Evolutionary conservation across 2,797 vertebrate genomes (phyloP).

Genomic region (Epinephelus malabaricus): DNA sequence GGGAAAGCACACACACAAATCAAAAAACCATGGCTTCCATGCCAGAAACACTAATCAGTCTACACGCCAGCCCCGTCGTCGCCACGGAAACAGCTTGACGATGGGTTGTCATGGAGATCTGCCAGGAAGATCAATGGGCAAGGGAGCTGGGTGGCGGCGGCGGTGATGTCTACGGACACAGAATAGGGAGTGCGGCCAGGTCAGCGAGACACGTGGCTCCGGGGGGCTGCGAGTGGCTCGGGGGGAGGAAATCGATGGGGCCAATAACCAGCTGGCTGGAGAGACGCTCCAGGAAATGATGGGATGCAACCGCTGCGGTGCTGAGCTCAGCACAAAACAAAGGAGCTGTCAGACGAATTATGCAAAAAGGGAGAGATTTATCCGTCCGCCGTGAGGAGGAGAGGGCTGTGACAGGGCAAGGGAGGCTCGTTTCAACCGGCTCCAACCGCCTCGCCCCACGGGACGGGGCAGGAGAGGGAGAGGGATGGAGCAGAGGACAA

Average conservation of each 20-base stretch:
- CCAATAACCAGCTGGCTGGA: constrained; percentile 62
- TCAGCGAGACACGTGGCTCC: constrained; percentile 50
- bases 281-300: constrained; percentile 70
- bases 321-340: constrained; percentile 80
- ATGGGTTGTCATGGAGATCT: constrained; percentile 76
- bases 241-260: constrained; percentile 63
- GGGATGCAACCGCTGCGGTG: constrained; percentile 68
- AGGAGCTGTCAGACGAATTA: constrained; percentile 73
- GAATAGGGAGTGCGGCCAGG: constrained; percentile 57
- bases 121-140: constrained; percentile 69
- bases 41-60: constrained; percentile 63
- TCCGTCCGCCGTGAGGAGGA: constrained; percentile 42
- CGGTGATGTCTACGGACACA: constrained; percentile 33
- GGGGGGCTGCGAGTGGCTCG: constrained; percentile 2
- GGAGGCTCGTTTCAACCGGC: constrained; percentile 33
- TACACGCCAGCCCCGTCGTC: constrained; percentile 37
- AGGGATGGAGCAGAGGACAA: constrained; percentile 49
- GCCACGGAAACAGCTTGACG: constrained; percentile 65
- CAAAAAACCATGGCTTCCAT: constrained; percentile 25
- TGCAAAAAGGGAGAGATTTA: constrained; percentile 73
- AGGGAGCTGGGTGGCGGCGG: constrained; percentile 18
- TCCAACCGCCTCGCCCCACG: constrained; percentile 26
- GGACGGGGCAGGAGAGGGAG: constrained; percentile 25
- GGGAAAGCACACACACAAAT: constrained; percentile 46
- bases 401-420: constrained; percentile 49